Percentiles rank a stretch among this genome's conserved stretches.
Conservation (phyloP, 2,888 invertebrate species). For the Apamea monoglypha region DNA sequence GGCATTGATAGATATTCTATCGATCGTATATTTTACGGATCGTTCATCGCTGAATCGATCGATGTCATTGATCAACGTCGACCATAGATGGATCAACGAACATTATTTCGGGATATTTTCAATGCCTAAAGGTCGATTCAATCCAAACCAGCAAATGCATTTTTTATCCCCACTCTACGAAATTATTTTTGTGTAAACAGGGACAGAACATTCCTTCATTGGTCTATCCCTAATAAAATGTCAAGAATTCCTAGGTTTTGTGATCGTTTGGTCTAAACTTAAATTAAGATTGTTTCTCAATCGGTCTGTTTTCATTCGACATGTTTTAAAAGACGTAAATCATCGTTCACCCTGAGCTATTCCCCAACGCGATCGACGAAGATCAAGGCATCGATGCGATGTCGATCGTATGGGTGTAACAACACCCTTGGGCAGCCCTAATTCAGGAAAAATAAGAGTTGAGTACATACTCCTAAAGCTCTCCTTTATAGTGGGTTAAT, state of each 20-base stretch:
- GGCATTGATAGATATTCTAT: neutral
- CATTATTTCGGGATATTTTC: neutral
- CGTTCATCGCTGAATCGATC: neutral
- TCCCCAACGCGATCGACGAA: neutral
- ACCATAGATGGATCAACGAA: neutral
- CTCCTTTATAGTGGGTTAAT: conserved; percentile 52
- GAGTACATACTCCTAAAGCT: conserved; percentile 17
- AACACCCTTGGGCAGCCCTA: conserved; percentile 30
- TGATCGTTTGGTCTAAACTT: no score
- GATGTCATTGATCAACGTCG: neutral
- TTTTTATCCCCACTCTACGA: no score
- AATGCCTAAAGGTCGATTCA: neutral
- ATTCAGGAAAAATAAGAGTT: conserved; percentile 21
- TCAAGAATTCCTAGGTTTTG: no score
- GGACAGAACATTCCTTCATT: no score
- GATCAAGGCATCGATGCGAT: neutral
- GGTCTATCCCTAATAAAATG: no score
- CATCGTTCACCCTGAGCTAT: neutral
- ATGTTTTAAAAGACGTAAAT: neutral
- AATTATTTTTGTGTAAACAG: no score
- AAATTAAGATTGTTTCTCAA: neutral
- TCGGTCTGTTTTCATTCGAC: neutral
- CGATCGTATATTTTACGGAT: neutral
- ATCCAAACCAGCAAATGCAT: no score
- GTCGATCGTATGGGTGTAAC: neutral